A percentile compares a stretch with the other conserved stretches of the same genome.
Evolutionary conservation across 2,113 vertebrate genomes (phyloP).

Genomic region (Hyaena hyaena): DNA sequence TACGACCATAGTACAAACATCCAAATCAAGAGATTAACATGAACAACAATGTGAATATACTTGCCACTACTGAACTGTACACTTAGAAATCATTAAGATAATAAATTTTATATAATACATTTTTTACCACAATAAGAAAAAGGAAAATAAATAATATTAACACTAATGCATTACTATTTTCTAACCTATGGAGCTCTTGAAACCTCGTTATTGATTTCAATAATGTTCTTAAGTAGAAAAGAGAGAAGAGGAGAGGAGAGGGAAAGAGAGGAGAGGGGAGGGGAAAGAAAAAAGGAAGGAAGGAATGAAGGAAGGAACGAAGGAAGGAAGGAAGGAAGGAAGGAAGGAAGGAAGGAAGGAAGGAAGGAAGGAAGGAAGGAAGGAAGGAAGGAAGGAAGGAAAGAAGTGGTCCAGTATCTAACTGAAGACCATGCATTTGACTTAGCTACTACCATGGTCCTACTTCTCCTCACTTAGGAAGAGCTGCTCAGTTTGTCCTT

Average conservation of each 20-base stretch:
- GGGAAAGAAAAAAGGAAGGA: background rate
- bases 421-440: background rate
- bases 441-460: background rate
- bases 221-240: background rate
- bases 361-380: rapidly evolving
- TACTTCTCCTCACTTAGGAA: background rate
- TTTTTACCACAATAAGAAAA: conserved; percentile 33
- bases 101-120: background rate
- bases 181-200: background rate
- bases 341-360: background rate
- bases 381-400: background rate
- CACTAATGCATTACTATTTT: background rate
- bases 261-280: rapidly evolving
- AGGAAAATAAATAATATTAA: background rate
- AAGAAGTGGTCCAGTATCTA: background rate
- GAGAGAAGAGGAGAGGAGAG: background rate
- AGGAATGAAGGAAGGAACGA: background rate
- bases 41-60: background rate
- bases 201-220: background rate
- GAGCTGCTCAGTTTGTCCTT: background rate
- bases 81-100: background rate
- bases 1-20: background rate
- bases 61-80: background rate
- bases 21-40: background rate
- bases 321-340: rapidly evolving